Conservation (phyloP, 1,140 invertebrate genomes). For the Holcopasites calliopsidis region DNA sequence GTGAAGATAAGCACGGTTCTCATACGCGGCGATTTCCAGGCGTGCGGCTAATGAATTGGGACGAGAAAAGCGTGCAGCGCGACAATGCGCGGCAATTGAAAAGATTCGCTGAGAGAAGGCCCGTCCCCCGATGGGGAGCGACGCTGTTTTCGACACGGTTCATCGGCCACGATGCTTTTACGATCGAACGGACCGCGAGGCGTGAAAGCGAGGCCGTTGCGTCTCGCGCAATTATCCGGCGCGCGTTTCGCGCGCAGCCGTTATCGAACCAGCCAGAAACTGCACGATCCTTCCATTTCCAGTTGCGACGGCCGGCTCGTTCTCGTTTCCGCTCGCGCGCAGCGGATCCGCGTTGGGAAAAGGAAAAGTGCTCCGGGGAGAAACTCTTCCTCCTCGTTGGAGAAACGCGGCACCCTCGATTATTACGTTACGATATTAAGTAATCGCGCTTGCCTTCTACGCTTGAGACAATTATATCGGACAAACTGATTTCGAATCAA, state of each 20-base stretch:
- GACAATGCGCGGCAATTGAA: conserved; percentile 32
- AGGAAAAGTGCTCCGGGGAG: not conserved
- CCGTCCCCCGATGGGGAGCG: conserved; percentile 29
- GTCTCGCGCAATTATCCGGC: conserved; percentile 42
- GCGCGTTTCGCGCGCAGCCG: not conserved
- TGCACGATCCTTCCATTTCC: conserved; percentile 14
- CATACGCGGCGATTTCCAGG: not conserved
- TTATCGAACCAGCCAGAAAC: conserved; percentile 33
- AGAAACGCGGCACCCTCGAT: not conserved
- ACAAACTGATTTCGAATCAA: no score
- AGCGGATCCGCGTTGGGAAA: not conserved
- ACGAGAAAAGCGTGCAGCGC: not conserved
- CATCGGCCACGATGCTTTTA: conserved; percentile 44
- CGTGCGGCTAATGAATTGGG: not conserved
- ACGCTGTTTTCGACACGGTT: conserved; percentile 37
- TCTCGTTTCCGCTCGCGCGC: conserved; percentile 12
- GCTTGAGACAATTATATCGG: no score
- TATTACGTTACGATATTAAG: no score
- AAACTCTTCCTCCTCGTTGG: not conserved
- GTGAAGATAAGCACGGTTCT: not conserved
- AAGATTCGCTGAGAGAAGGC: conserved; percentile 1
- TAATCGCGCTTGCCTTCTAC: not conserved
- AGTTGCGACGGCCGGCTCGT: not conserved
- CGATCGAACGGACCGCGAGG: conserved; percentile 31
- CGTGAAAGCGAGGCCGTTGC: conserved; percentile 45